Conservation (phyloP, 2,888 invertebrate genomes). For the Ectropis crepuscularia region DNA sequence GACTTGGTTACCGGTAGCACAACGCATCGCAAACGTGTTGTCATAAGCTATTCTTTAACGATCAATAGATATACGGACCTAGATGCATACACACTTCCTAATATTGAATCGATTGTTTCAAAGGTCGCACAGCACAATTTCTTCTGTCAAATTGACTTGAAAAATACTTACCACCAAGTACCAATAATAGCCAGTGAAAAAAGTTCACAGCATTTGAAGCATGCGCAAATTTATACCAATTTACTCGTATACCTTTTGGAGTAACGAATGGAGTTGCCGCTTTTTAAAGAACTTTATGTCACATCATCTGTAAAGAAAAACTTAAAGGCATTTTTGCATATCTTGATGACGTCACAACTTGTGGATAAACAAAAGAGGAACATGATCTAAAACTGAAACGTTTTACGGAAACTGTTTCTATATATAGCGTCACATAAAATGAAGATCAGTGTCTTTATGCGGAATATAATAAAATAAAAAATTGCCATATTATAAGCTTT, state of each 20-base stretch:
- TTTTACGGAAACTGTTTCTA: too few species aligned
- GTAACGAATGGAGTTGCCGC: too few species aligned
- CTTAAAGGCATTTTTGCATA: too few species aligned
- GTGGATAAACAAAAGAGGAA: background rate
- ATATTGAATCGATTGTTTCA: constrained; percentile 1
- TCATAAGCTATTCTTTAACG: constrained; percentile 2
- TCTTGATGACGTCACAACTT: constrained; percentile 2
- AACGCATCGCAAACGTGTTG: background rate
- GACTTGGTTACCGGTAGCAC: background rate
- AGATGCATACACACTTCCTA: constrained; percentile 3
- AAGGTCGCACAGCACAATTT: too few species aligned
- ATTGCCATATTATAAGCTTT: too few species aligned
- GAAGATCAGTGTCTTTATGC: background rate
- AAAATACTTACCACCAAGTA: constrained; percentile 7
- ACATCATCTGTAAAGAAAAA: too few species aligned
- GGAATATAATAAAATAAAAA: too few species aligned
- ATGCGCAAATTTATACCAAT: constrained; percentile 8
- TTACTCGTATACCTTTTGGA: too few species aligned
- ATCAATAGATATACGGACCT: constrained; percentile 3
- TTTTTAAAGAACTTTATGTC: too few species aligned
- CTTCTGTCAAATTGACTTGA: constrained; percentile 3
- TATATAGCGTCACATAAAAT: background rate
- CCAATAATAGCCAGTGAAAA: background rate
- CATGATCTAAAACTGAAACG: background rate
- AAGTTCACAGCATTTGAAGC: too few species aligned